Conservation (phyloP, 2,113 vertebrate species). For the Pelusios castaneus region DNA sequence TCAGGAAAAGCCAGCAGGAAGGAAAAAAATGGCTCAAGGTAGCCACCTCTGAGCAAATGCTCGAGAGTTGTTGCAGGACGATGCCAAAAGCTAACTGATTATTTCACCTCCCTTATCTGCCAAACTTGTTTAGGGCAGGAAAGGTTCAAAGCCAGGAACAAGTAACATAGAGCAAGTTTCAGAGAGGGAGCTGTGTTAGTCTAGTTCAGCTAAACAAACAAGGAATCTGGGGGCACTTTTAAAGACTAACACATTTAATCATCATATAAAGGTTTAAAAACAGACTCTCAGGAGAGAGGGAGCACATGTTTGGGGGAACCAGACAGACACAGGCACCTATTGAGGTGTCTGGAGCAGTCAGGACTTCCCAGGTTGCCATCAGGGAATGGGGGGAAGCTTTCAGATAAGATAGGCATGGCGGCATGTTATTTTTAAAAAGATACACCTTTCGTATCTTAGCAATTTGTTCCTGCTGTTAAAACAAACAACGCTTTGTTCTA, state of each 20-base stretch:
- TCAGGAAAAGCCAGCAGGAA: not conserved
- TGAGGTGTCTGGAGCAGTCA: not conserved
- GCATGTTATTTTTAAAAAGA: not conserved
- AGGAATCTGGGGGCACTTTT: too few relatives aligned
- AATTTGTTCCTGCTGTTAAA: not conserved
- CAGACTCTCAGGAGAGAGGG: not conserved
- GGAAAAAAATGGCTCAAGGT: not conserved
- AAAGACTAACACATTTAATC: too few relatives aligned
- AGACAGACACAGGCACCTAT: not conserved
- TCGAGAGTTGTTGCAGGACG: fast-evolving
- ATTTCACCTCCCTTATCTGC: not conserved
- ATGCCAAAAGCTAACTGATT: fast-evolving
- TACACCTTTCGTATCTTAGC: too few relatives aligned
- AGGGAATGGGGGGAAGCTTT: not conserved
- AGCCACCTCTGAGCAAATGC: not conserved
- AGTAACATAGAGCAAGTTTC: not conserved
- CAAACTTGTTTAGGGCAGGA: not conserved
- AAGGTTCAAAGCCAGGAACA: not conserved
- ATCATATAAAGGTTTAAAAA: not conserved
- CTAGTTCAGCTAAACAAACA: too few relatives aligned
- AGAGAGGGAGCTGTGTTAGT: too few relatives aligned
- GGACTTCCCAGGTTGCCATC: not conserved
- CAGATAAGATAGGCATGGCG: not conserved
- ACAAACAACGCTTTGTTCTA: not conserved
- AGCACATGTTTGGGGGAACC: not conserved